These are phyloP conservation scores for Drosophila anceps DNA, from an alignment of 2,888 invertebrate species.

Conservation along the genomic window DNA sequence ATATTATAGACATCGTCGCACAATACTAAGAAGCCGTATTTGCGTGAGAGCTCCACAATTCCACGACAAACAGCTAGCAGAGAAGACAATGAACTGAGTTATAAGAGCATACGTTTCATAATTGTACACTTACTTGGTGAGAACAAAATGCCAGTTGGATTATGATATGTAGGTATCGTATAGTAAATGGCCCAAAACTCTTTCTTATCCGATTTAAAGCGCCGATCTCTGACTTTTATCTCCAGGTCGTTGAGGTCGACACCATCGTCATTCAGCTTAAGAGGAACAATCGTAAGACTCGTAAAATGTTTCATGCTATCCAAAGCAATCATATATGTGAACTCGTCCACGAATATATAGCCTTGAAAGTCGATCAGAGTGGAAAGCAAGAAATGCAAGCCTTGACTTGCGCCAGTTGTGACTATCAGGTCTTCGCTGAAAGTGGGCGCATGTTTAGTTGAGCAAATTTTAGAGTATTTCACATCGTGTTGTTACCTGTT, in stretches of 20 bases:
- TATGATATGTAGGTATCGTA: constrained; percentile 87
- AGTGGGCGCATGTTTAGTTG: neutral
- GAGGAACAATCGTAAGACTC: constrained; percentile 86
- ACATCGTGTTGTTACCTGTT: constrained; percentile 73
- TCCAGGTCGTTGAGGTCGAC: constrained; percentile 86
- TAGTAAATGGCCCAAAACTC: constrained; percentile 87
- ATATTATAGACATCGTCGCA: constrained; percentile 89
- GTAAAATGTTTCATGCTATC: constrained; percentile 87
- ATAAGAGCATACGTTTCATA: neutral
- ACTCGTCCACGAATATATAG: constrained; percentile 88
- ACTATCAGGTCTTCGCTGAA: constrained; percentile 86
- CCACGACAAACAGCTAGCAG: constrained; percentile 83
- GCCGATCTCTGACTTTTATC: constrained; percentile 82
- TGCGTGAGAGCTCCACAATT: constrained; percentile 85
- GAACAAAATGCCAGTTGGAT: constrained; percentile 87
- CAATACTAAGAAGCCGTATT: constrained; percentile 85
- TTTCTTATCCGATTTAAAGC: constrained; percentile 82
- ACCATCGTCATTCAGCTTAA: constrained; percentile 86
- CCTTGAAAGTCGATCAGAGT: constrained; percentile 86
- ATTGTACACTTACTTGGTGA: constrained; percentile 82
- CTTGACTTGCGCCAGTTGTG: constrained; percentile 88
- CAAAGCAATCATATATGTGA: constrained; percentile 88
- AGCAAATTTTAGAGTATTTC: neutral
- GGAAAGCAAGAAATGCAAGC: constrained; percentile 87
- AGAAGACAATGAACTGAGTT: neutral